Percentiles rank a stretch among this genome's conserved stretches.
These are phyloP conservation scores for Oscarella lobularis DNA, from an alignment of 37 sponge, comb jelly and placozoan species.

Conservation along the genomic window DNA sequence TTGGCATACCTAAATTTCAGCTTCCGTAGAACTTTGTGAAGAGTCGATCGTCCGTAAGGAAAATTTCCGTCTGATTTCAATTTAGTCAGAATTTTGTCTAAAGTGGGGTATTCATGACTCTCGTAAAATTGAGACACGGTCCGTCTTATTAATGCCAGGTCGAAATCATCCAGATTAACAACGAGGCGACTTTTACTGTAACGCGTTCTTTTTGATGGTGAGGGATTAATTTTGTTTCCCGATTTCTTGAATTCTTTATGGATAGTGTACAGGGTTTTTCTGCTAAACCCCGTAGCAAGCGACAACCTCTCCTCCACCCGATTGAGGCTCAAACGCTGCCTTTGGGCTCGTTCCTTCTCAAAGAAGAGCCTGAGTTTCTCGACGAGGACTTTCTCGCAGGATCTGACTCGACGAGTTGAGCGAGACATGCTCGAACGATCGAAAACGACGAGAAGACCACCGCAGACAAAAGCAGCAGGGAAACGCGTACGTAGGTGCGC, in stretches of 20 bases:
- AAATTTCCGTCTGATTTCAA: not conserved
- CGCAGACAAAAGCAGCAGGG: too few relatives aligned
- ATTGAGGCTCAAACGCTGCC: too few relatives aligned
- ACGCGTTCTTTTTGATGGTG: not conserved
- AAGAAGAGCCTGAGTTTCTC: too few relatives aligned
- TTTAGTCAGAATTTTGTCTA: conserved; percentile 6
- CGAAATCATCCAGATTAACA: not conserved
- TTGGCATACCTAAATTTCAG: conserved; percentile 19
- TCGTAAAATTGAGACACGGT: not conserved
- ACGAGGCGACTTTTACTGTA: not conserved
- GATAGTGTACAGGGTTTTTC: too few relatives aligned
- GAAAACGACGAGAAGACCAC: too few relatives aligned
- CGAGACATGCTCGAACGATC: too few relatives aligned
- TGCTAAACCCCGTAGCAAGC: not conserved
- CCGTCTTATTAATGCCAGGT: not conserved
- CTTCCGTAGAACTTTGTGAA: not conserved
- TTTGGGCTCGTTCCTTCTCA: too few relatives aligned
- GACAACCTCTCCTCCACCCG: not conserved
- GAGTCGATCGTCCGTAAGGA: conserved; percentile 4
- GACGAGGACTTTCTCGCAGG: too few relatives aligned
- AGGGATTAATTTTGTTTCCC: too few relatives aligned
- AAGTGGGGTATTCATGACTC: conserved; percentile 7
- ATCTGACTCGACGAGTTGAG: too few relatives aligned
- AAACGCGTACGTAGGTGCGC: too few relatives aligned
- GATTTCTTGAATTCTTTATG: too few relatives aligned